A percentile compares a stretch with the other conserved stretches of the same genome.
These are phyloP conservation scores for Luscinia luscinia DNA, from an alignment of 2,797 vertebrate species.

Conservation along the genomic window DNA sequence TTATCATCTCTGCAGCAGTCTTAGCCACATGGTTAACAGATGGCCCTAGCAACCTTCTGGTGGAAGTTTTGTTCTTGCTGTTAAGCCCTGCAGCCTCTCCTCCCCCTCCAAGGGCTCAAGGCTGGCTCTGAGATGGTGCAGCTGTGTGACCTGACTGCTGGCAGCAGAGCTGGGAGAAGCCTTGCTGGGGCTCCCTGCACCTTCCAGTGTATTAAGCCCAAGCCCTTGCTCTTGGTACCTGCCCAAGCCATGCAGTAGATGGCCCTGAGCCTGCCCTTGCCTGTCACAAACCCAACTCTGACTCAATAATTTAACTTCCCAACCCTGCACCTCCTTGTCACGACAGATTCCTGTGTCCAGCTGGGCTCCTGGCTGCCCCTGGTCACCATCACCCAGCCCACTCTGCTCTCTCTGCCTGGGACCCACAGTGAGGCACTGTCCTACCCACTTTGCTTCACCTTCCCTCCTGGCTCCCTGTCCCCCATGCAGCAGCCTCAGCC, in stretches of 20 bases:
- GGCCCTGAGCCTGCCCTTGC: neutral
- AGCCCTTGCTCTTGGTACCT: neutral
- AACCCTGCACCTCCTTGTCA: neutral
- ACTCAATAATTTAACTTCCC: neutral
- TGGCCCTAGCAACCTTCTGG: neutral
- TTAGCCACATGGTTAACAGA: neutral
- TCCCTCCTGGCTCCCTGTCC: neutral
- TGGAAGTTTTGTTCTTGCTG: neutral
- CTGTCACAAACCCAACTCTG: neutral
- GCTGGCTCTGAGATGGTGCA: rapidly evolving
- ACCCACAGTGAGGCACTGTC: rapidly evolving
- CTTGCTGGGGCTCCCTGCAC: neutral
- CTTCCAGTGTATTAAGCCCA: neutral
- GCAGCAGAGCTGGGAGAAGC: neutral
- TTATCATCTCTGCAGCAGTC: neutral
- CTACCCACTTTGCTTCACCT: neutral
- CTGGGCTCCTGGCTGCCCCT: neutral
- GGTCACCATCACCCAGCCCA: rapidly evolving
- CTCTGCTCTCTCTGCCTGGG: neutral
- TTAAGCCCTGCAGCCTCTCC: neutral
- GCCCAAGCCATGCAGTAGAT: neutral
- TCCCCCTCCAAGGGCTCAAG: neutral
- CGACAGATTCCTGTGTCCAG: rapidly evolving
- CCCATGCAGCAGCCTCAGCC: neutral
- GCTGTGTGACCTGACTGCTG: neutral